A percentile compares a stretch with the other conserved stretches of the same genome.
phyloP scores from a whole-genome alignment of 2,888 invertebrate species.

The Dolichopus griseipennis region DNA sequence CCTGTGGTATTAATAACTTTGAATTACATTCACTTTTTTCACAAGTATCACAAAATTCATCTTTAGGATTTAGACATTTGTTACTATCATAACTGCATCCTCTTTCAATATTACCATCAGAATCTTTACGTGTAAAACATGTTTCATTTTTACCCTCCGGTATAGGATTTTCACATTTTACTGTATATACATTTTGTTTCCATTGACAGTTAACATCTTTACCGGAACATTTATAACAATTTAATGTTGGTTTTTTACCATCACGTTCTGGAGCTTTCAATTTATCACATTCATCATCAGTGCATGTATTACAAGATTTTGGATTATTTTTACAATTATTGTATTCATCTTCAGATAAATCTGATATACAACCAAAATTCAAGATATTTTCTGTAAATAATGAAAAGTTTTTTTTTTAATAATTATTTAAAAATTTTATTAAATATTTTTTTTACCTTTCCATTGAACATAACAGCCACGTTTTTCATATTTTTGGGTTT shows the following conservation, averaged over 20 bases:
- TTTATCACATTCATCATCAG: background rate
- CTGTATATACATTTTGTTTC: constrained; percentile 5
- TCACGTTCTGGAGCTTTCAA: background rate
- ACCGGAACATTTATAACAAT: constrained; percentile 14
- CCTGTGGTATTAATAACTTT: background rate
- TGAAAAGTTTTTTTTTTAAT: no score
- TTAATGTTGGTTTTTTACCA: constrained; percentile 1
- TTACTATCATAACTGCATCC: background rate
- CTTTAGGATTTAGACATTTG: background rate
- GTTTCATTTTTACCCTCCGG: background rate
- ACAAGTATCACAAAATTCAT: background rate
- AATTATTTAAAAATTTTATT: no score
- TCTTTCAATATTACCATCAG: background rate
- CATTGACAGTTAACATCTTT: constrained; percentile 2
- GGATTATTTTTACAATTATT: background rate
- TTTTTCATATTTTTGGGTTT: background rate
- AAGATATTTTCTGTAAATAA: background rate
- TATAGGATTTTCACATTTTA: background rate
- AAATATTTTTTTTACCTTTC: background rate
- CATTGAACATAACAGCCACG: background rate
- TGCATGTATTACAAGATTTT: background rate
- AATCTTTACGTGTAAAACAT: background rate
- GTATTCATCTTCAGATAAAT: background rate
- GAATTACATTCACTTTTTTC: background rate
- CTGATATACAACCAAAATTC: background rate